Percentiles rank a stretch among this genome's conserved stretches.
Conservation (phyloP, 2,797 vertebrate genomes). For the Poecile montanus region DNA sequence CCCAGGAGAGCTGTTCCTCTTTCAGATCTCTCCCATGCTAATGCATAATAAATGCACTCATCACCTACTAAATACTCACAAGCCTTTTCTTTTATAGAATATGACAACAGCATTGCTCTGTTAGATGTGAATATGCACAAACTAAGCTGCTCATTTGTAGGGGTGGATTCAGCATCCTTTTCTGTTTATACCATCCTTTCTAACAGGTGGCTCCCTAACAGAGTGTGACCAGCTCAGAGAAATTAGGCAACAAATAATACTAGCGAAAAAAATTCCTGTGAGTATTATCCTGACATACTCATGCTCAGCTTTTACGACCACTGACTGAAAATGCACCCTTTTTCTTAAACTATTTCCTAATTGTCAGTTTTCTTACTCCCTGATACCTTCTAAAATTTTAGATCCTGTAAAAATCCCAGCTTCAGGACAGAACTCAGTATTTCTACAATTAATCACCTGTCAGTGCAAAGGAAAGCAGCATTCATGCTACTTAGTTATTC, state of each 20-base stretch:
- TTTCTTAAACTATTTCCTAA: neutral
- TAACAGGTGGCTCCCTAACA: neutral
- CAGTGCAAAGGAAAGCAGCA: neutral
- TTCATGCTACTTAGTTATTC: neutral
- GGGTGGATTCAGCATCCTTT: neutral
- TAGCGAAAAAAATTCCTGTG: neutral
- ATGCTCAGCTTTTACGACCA: neutral
- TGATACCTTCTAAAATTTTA: neutral
- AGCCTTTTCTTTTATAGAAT: neutral
- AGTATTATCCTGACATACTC: neutral
- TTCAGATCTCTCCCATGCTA: conserved; percentile 16
- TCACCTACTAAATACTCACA: neutral
- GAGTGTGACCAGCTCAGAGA: neutral
- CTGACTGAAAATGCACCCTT: neutral
- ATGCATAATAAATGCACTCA: conserved; percentile 24
- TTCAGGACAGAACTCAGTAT: neutral
- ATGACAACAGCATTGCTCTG: neutral
- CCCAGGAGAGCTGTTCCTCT: conserved; percentile 26
- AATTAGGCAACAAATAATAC: neutral
- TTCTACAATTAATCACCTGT: neutral
- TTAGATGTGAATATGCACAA: neutral
- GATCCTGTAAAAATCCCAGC: neutral
- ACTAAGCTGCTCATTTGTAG: neutral
- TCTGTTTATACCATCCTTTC: neutral
- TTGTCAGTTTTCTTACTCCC: neutral